Evolutionary conservation across 2,888 invertebrate genomes (phyloP), one percentile per base, ranked within the genome.

Genomic region (Plemyria rubiginata): DNA sequence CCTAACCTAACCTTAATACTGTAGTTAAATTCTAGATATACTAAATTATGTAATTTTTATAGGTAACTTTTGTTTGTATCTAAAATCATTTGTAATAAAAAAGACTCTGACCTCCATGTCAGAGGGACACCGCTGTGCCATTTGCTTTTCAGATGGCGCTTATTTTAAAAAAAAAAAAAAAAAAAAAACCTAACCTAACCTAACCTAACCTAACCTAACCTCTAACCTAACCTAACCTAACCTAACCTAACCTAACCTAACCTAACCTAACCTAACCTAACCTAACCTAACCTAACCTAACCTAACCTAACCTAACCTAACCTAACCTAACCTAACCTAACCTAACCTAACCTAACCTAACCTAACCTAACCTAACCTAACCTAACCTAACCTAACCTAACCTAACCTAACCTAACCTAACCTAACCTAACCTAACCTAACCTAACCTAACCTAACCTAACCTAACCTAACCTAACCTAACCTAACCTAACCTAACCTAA

Each of bases 311-410:
- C 62, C 62, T 53, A 61, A 60, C 60, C 67, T 56, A 61, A 65
- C 66, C 67, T 65, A 65, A 65, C 66, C 66, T 59, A 66, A 62
- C 66, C 67, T 61, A 67, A 66, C 64, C 70, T 66, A 66, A 68
- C 65, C 70, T 67, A 66, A 67, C 67, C 70, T 67, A 68, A 67
- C 68, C 70, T 66, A 68, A 68, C 68, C 70, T 65, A 68, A 66
- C 68, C 67, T 65, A 66, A 68, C 66, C 70, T 66, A 66, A 66
- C 66, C 66, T 62, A 66, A 66, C 62, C 68, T 62, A 62, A 65
- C 62, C 65, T 57, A 67, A 62, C 64, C 46, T 55, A 67, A 62
- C 62, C 67, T 57, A 65, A 56, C 62, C 57, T 54, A 65, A 62
- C 66, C 62, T 63, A 66, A 63, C 63, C 63, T 61, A 61, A 61